A percentile compares a stretch with the other conserved stretches of the same genome.
phyloP scores from a whole-genome alignment of 2,888 invertebrate genomes.

The Drosophila conformis region DNA sequence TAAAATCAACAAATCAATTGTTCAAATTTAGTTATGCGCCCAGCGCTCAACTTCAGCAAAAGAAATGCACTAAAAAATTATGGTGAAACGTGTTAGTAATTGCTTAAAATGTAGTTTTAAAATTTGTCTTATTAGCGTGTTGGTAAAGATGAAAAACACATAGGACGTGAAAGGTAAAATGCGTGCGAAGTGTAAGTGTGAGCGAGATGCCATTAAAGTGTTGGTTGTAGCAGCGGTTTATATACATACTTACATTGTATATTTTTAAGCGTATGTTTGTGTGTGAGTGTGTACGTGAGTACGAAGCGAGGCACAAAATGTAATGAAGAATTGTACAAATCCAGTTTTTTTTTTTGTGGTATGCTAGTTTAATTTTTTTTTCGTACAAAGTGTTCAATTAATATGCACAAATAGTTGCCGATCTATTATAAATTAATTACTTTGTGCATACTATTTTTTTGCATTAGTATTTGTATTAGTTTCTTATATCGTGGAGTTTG shows the following conservation, averaged over 20 bases:
- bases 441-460: neutral
- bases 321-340: conserved; percentile 60
- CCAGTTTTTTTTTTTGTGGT: conserved; percentile 46
- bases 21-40: conserved; percentile 40
- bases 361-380: conserved; percentile 23
- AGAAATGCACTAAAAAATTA: conserved; percentile 55
- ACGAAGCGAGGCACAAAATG: conserved; percentile 60
- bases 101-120: conserved; percentile 56
- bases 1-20: conserved; percentile 67
- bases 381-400: neutral
- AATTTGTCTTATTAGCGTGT: conserved; percentile 75
- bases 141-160: conserved; percentile 72
- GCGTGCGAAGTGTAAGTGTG: conserved; percentile 53
- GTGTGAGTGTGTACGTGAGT: conserved; percentile 35
- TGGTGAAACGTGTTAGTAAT: conserved; percentile 64
- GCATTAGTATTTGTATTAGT: neutral
- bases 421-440: conserved; percentile 1
- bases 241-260: conserved; percentile 65
- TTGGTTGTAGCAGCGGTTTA: conserved; percentile 71
- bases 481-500: conserved; percentile 9
- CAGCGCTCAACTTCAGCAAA: conserved; percentile 47
- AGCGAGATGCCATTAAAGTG: conserved; percentile 73
- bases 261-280: conserved; percentile 59
- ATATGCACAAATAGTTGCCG: conserved; percentile 7
- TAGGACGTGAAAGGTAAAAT: conserved; percentile 70